phyloP scores from a whole-genome alignment of 1,140 invertebrate genomes.

The Drosophila takahashii region DNA sequence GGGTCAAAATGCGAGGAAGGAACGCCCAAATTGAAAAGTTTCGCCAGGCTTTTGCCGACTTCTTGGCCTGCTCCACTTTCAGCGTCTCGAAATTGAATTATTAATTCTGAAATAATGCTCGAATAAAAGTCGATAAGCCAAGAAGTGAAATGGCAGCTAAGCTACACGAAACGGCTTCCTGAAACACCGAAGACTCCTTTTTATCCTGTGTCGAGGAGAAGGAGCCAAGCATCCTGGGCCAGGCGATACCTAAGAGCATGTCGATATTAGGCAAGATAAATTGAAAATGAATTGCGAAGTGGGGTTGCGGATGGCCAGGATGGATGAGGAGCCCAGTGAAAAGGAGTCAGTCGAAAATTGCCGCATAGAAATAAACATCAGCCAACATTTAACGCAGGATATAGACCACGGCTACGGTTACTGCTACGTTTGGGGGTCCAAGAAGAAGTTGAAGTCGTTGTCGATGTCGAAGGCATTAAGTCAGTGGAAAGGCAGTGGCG shows the following conservation, averaged over 20 bases:
- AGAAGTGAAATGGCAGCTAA: conserved; percentile 50
- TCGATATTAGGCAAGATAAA: conserved; percentile 83
- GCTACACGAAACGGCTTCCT: conserved; percentile 16
- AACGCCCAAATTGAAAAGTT: conserved; percentile 20
- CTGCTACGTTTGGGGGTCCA: conserved; percentile 15
- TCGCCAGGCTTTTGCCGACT: not conserved
- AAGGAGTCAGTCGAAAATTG: conserved; percentile 44
- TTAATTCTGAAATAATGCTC: conserved; percentile 56
- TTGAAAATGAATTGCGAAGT: conserved; percentile 74
- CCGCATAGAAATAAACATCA: conserved; percentile 60
- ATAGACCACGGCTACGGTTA: conserved; percentile 19
- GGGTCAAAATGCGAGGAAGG: not conserved
- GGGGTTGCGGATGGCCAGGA: not conserved
- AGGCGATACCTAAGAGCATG: conserved; percentile 63
- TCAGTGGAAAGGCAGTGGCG: conserved; percentile 53
- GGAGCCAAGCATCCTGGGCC: conserved; percentile 28
- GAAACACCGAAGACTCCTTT: not conserved
- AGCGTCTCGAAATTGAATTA: conserved; percentile 55
- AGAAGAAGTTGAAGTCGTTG: conserved; percentile 26
- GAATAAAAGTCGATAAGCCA: conserved; percentile 58
- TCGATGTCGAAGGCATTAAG: conserved; percentile 73
- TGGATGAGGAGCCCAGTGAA: not conserved
- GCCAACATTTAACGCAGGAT: conserved; percentile 52
- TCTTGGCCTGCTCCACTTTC: conserved; percentile 32
- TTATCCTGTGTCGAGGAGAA: conserved; percentile 26